phyloP scores from a whole-genome alignment of 2,888 invertebrate species.

The Sphaerophoria taeniata region DNA sequence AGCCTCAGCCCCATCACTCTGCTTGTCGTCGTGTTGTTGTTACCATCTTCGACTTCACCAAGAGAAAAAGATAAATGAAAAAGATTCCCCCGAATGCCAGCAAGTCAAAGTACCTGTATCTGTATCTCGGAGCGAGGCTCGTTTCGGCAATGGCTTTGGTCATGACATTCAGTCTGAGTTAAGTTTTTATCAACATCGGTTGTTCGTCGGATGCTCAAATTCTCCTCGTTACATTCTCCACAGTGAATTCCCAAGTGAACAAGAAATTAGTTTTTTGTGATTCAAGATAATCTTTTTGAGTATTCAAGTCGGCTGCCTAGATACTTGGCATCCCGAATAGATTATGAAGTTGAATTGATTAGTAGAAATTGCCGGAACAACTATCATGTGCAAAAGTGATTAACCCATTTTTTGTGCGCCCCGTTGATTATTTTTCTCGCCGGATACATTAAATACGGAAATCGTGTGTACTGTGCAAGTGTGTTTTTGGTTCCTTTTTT shows the following conservation, averaged over 20 bases:
- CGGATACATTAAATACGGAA: slow-evolving; percentile 2
- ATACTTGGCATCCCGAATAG: slow-evolving; percentile 13
- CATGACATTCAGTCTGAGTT: slow-evolving; percentile 74
- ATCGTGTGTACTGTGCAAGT: neutral
- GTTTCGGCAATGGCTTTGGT: slow-evolving; percentile 64
- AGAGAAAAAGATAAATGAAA: slow-evolving; percentile 34
- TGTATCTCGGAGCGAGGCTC: slow-evolving; percentile 20
- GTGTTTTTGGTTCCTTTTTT: neutral
- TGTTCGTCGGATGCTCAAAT: slow-evolving; percentile 46
- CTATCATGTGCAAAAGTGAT: slow-evolving; percentile 64
- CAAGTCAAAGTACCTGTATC: slow-evolving; percentile 14
- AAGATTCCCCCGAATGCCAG: neutral
- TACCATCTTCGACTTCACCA: neutral
- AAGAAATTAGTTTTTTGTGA: neutral
- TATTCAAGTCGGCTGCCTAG: slow-evolving; percentile 21
- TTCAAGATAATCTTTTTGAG: slow-evolving; percentile 10
- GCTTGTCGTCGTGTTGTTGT: neutral
- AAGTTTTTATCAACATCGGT: slow-evolving; percentile 66
- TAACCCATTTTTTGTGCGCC: slow-evolving; percentile 58
- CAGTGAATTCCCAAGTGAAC: too few relatives aligned
- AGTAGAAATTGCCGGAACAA: slow-evolving; percentile 44
- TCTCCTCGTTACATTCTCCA: too few relatives aligned
- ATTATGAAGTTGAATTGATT: slow-evolving; percentile 68
- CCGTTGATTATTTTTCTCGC: slow-evolving; percentile 25
- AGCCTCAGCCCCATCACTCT: neutral